These are phyloP conservation scores for Aulostomus chinensis DNA, from an alignment of 2,797 vertebrate genomes.

Conservation along the genomic window DNA sequence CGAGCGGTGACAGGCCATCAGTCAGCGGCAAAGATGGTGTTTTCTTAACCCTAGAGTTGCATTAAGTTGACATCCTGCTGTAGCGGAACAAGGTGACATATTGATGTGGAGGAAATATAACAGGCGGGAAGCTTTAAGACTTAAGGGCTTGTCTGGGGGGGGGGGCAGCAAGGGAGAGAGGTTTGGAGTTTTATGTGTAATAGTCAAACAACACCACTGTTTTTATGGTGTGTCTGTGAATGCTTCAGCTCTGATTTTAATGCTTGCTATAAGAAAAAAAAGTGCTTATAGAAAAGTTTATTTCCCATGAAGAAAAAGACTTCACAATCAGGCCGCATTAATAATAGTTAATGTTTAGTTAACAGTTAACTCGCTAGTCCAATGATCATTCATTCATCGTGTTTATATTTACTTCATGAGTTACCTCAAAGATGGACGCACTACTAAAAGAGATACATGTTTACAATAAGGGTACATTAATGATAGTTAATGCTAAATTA, in stretches of 20 bases:
- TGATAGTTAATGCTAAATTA: too few relatives aligned
- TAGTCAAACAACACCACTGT: constrained; percentile 66
- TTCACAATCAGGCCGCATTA: too few relatives aligned
- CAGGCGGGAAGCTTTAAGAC: constrained; percentile 68
- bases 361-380: too few relatives aligned
- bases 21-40: constrained; percentile 68
- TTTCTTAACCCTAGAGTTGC: constrained; percentile 79
- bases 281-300: constrained; percentile 4
- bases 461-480: too few relatives aligned
- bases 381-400: too few relatives aligned
- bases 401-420: too few relatives aligned
- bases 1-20: constrained; percentile 71
- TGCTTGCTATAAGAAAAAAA: constrained; percentile 17
- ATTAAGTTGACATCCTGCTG: constrained; percentile 78
- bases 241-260: constrained; percentile 34
- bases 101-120: constrained; percentile 77
- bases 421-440: too few relatives aligned
- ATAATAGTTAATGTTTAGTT: too few relatives aligned
- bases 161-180: constrained; percentile 40
- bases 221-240: constrained; percentile 59
- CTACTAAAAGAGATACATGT: too few relatives aligned
- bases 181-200: constrained; percentile 58
- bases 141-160: constrained; percentile 37
- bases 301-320: not conserved
- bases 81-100: constrained; percentile 73